Percentiles rank a stretch among this genome's conserved stretches.
These are phyloP conservation scores for Chiroxiphia lanceolata DNA, from an alignment of 2,797 vertebrate species.

Conservation along the genomic window DNA sequence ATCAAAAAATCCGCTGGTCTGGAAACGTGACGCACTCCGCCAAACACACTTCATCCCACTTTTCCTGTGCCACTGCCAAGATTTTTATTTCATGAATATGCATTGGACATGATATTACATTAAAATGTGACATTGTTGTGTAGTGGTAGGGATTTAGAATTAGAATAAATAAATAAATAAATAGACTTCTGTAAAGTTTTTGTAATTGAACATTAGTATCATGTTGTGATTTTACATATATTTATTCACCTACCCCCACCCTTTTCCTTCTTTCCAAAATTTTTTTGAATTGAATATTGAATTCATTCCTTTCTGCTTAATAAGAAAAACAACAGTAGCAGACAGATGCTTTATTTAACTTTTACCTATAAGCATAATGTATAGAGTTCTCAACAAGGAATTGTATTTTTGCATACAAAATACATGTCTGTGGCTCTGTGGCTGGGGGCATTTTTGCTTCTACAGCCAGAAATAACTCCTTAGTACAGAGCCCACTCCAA, in stretches of 20 bases:
- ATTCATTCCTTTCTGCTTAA: slow-evolving; percentile 37
- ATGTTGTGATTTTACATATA: slow-evolving; percentile 47
- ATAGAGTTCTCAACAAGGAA: slow-evolving; percentile 1
- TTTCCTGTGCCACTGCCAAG: slow-evolving; percentile 84
- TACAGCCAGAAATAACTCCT: slow-evolving; percentile 27
- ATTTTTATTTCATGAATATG: slow-evolving; percentile 93
- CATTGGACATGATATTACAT: slow-evolving; percentile 88
- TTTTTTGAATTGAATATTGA: slow-evolving; percentile 42
- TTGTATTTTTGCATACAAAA: slow-evolving; percentile 34
- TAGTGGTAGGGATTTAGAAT: slow-evolving; percentile 76
- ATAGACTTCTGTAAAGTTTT: slow-evolving; percentile 70
- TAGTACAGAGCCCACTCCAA: background rate
- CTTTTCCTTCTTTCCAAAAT: slow-evolving; percentile 1
- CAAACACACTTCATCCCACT: slow-evolving; percentile 91
- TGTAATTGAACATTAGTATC: slow-evolving; percentile 66
- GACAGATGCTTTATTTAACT: slow-evolving; percentile 42
- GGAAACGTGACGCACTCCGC: slow-evolving; percentile 98
- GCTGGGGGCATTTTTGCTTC: slow-evolving; percentile 5
- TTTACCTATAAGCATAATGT: background rate
- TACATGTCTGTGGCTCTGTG: background rate
- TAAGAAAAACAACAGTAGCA: slow-evolving; percentile 24
- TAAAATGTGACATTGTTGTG: slow-evolving; percentile 89
- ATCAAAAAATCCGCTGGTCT: slow-evolving; percentile 99
- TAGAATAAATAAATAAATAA: slow-evolving; percentile 64
- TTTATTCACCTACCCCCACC: slow-evolving; percentile 14